These are phyloP conservation scores for Drosophila malerkotliana DNA, from an alignment of 1,140 invertebrate species.

Conservation along the genomic window DNA sequence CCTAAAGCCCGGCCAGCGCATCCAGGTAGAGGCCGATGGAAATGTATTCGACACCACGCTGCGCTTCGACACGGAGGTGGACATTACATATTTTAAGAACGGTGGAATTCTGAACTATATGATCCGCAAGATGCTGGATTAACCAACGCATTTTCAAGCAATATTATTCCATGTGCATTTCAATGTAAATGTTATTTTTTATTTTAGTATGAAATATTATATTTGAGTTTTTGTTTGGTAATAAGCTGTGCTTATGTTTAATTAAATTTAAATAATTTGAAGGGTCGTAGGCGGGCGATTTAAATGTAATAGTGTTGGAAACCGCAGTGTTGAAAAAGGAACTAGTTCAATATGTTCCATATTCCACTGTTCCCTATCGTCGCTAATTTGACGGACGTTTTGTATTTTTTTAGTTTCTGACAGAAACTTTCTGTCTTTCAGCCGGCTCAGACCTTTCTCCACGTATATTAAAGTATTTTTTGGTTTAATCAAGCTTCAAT, in stretches of 20 bases:
- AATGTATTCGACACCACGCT: conserved; percentile 79
- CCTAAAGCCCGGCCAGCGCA: conserved; percentile 70
- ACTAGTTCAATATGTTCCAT: too few species aligned
- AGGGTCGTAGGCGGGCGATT: too few species aligned
- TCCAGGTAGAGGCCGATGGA: conserved; percentile 84
- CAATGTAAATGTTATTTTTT: conserved; percentile 13
- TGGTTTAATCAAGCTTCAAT: not conserved
- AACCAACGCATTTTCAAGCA: conserved; percentile 17
- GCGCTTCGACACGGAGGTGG: conserved; percentile 98
- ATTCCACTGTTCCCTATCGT: too few species aligned
- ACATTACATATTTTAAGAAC: conserved; percentile 95
- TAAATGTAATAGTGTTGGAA: too few species aligned
- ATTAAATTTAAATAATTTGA: too few species aligned
- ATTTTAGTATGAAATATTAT: conserved; percentile 20
- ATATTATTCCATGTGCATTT: conserved; percentile 66
- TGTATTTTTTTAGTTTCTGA: too few species aligned
- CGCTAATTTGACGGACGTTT: too few species aligned
- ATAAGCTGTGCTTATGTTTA: not conserved
- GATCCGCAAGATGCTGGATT: conserved; percentile 92
- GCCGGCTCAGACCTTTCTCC: too few species aligned
- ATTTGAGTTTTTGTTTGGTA: conserved; percentile 4
- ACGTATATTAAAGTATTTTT: too few species aligned
- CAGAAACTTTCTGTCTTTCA: too few species aligned
- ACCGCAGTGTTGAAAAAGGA: too few species aligned
- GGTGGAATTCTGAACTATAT: conserved; percentile 99